A percentile compares a stretch with the other conserved stretches of the same genome.
These are phyloP conservation scores for Procavia capensis DNA, from an alignment of 2,113 vertebrate genomes.

Conservation along the genomic window DNA sequence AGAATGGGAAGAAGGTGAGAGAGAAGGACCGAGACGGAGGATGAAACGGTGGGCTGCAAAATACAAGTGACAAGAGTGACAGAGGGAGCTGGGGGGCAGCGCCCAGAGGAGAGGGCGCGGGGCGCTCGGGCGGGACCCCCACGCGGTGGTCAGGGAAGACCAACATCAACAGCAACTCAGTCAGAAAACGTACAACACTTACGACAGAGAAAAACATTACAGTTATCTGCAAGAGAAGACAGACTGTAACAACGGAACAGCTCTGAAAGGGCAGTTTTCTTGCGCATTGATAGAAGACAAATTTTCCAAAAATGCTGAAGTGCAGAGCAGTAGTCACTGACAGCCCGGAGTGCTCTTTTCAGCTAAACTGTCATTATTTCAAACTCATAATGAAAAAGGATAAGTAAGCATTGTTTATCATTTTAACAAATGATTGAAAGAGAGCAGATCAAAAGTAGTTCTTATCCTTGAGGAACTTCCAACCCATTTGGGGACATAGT, in stretches of 20 bases:
- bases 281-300: background rate
- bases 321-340: background rate
- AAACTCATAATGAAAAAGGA: background rate
- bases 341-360: slow-evolving; percentile 22
- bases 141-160: background rate
- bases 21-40: background rate
- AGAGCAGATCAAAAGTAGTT: background rate
- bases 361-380: slow-evolving; percentile 37
- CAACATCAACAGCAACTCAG: background rate
- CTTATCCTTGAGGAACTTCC: background rate
- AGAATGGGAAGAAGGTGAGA: background rate
- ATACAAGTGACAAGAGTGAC: background rate
- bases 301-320: background rate
- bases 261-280: background rate
- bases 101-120: too few relatives aligned
- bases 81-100: too few relatives aligned
- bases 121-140: background rate
- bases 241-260: background rate
- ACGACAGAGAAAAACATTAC: background rate
- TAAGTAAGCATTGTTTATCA: background rate
- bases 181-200: background rate
- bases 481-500: background rate
- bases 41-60: background rate
- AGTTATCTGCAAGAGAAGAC: background rate
- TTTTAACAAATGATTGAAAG: background rate